These are phyloP conservation scores for Actinia equina DNA, from an alignment of 64 coral and sea anemone genomes.

Conservation along the genomic window DNA sequence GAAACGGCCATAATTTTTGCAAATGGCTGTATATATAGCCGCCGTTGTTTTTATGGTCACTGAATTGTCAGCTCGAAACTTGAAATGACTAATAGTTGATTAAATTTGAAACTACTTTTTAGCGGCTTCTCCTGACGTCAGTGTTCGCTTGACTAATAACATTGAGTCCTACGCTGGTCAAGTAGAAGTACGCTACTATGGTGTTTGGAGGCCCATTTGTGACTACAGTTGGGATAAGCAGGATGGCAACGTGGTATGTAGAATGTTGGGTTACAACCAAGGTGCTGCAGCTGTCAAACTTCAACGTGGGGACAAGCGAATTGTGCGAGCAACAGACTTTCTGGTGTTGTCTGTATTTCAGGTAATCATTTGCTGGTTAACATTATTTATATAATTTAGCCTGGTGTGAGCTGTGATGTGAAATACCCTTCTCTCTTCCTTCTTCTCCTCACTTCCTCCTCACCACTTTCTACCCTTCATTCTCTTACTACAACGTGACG, in stretches of 20 bases:
- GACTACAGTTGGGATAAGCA: not conserved
- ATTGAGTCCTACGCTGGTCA: not conserved
- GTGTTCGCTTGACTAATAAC: not conserved
- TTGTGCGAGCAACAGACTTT: not conserved
- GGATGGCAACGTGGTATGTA: not conserved
- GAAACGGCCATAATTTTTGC: no score
- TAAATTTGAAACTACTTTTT: not conserved
- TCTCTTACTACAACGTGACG: no score
- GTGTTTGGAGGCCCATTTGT: not conserved
- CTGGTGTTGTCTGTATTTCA: not conserved
- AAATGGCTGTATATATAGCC: no score
- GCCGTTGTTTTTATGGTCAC: not conserved
- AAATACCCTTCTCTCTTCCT: no score
- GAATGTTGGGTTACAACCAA: slow-evolving; percentile 2
- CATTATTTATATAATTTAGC: no score
- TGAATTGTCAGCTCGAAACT: not conserved
- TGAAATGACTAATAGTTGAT: not conserved
- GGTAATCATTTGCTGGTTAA: not conserved
- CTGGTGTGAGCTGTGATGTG: no score
- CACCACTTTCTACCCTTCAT: no score
- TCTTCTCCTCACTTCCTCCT: no score
- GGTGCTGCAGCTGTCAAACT: not conserved
- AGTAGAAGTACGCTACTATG: slow-evolving; percentile 13
- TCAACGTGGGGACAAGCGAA: not conserved
- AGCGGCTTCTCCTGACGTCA: not conserved